phyloP scores from a whole-genome alignment of 2,797 vertebrate species.

The Hippoglossus hippoglossus region DNA sequence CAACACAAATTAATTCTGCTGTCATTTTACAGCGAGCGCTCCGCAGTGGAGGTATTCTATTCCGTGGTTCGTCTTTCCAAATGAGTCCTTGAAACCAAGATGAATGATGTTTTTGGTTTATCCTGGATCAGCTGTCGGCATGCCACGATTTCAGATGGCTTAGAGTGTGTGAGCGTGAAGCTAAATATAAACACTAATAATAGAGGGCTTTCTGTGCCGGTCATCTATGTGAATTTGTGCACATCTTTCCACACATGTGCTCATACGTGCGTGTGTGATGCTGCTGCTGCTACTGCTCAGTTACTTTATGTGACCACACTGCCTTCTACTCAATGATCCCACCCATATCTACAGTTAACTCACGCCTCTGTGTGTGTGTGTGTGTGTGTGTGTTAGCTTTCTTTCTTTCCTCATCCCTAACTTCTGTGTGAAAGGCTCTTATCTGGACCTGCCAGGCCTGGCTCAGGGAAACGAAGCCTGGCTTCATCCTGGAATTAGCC shows the following conservation, averaged over 20 bases:
- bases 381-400: constrained; percentile 2
- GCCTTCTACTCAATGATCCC: constrained; percentile 22
- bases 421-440: constrained; percentile 46
- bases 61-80: constrained; percentile 29
- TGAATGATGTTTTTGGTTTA: constrained; percentile 67
- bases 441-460: constrained; percentile 30
- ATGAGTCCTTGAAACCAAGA: constrained; percentile 56
- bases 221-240: constrained; percentile 41
- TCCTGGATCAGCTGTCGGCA: constrained; percentile 57
- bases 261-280: not conserved
- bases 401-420: constrained; percentile 31
- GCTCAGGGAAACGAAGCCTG: constrained; percentile 7
- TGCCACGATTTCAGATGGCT: constrained; percentile 60
- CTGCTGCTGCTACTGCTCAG: not conserved
- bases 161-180: constrained; percentile 30
- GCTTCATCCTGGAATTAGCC: constrained; percentile 46
- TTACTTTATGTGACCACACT: constrained; percentile 2
- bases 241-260: constrained; percentile 18
- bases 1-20: constrained; percentile 15
- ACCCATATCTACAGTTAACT: constrained; percentile 29
- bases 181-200: constrained; percentile 68
- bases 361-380: not conserved
- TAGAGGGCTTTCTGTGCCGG: constrained; percentile 21
- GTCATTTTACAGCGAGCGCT: constrained; percentile 5
- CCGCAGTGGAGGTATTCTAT: constrained; percentile 27